Conservation (phyloP, 2,888 invertebrate genomes). For the Eristalis intricaria region DNA sequence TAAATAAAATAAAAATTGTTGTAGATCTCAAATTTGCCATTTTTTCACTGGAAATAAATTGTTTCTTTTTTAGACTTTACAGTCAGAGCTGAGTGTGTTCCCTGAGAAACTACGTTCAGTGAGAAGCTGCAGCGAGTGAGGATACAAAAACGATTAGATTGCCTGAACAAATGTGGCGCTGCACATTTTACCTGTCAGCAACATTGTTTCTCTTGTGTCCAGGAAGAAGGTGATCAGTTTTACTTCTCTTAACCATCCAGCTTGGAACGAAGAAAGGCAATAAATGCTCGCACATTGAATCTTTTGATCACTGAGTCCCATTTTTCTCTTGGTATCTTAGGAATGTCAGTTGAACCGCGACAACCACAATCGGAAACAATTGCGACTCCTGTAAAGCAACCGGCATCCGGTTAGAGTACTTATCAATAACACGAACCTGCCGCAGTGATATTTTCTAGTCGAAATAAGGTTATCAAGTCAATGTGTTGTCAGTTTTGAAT, state of each 20-base stretch:
- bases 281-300: too few species aligned
- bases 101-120: background rate
- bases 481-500: background rate
- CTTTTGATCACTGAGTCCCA: too few species aligned
- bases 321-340: too few species aligned
- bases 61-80: background rate
- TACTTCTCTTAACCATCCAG: too few species aligned
- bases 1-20: constrained; percentile 44
- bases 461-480: background rate
- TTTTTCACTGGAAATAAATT: background rate
- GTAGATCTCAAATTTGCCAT: constrained; percentile 36
- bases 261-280: too few species aligned
- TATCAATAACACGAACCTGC: background rate
- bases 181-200: too few species aligned
- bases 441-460: background rate
- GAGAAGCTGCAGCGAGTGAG: background rate
- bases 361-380: background rate
- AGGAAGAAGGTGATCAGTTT: too few species aligned
- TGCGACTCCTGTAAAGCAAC: background rate
- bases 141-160: too few species aligned
- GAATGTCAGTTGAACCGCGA: too few species aligned
- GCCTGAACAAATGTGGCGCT: too few species aligned
- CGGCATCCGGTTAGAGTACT: background rate
- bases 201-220: too few species aligned
- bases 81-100: background rate